These are phyloP conservation scores for Thamnophis sirtalis DNA, from an alignment of 2,113 vertebrate genomes.

Conservation along the genomic window DNA sequence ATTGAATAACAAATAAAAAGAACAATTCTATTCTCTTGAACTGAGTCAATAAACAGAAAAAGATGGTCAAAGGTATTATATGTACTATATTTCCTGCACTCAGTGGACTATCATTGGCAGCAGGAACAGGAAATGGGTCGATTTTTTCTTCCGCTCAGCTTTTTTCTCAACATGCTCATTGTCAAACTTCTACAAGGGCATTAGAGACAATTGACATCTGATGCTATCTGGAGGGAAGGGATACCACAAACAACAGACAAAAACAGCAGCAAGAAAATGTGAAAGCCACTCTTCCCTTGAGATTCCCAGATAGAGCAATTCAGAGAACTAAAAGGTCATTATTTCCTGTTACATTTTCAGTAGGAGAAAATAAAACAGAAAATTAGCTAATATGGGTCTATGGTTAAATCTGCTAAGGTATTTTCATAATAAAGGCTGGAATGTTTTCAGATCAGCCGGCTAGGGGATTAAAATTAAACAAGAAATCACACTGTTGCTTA, in stretches of 20 bases:
- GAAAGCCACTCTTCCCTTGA: slow-evolving; percentile 1
- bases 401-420: not conserved
- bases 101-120: slow-evolving; percentile 18
- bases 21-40: slow-evolving; percentile 24
- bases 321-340: slow-evolving; percentile 17
- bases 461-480: not conserved
- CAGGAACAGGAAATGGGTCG: slow-evolving; percentile 18
- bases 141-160: slow-evolving; percentile 29
- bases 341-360: slow-evolving; percentile 1
- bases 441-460: not conserved
- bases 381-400: not conserved
- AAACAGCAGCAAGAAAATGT: not conserved
- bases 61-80: slow-evolving; percentile 11
- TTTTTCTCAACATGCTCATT: not conserved
- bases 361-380: slow-evolving; percentile 10
- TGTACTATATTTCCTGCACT: slow-evolving; percentile 35
- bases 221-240: not conserved
- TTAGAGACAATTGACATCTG: slow-evolving; percentile 20
- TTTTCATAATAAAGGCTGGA: not conserved
- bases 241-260: not conserved
- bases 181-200: slow-evolving; percentile 22
- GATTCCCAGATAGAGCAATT: not conserved
- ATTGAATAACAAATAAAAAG: slow-evolving; percentile 2
- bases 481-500: not conserved
- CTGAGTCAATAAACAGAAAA: not conserved